Evolutionary conservation across 2,888 invertebrate genomes (phyloP).

Genomic region (Oscheius onirici): DNA sequence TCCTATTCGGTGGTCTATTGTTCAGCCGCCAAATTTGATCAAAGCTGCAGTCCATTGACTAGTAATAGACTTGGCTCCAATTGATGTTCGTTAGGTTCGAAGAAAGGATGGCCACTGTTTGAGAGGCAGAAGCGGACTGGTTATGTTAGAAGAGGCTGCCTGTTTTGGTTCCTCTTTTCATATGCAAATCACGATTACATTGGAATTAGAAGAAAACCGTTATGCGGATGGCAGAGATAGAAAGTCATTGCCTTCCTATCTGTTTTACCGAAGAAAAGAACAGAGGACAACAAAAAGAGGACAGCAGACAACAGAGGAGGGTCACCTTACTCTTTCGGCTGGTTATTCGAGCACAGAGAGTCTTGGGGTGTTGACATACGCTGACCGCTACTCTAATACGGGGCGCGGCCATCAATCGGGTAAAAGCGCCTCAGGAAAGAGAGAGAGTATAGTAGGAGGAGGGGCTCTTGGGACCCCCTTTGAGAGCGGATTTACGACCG

Average conservation of each 20-base stretch:
- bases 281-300: neutral
- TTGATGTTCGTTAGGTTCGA: too few species aligned
- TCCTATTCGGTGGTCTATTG: too few species aligned
- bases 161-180: conserved; percentile 18
- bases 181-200: conserved; percentile 17
- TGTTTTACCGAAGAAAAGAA: neutral
- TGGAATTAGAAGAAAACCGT: neutral
- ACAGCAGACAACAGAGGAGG: neutral
- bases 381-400: conserved; percentile 32
- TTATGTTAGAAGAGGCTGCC: neutral
- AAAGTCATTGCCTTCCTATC: neutral
- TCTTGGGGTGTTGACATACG: conserved; percentile 22
- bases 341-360: conserved; percentile 16
- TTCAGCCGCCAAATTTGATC: too few species aligned
- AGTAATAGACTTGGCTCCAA: too few species aligned
- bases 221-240: neutral
- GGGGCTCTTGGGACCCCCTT: too few species aligned
- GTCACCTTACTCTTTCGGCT: neutral
- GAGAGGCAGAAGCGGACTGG: neutral
- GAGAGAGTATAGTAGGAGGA: too few species aligned
- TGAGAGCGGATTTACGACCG: too few species aligned
- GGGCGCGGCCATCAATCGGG: conserved; percentile 15
- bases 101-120: too few species aligned
- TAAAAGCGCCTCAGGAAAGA: too few species aligned
- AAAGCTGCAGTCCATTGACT: too few species aligned